Conservation (phyloP, 2,113 vertebrate species). For the Oryzias javanicus region DNA sequence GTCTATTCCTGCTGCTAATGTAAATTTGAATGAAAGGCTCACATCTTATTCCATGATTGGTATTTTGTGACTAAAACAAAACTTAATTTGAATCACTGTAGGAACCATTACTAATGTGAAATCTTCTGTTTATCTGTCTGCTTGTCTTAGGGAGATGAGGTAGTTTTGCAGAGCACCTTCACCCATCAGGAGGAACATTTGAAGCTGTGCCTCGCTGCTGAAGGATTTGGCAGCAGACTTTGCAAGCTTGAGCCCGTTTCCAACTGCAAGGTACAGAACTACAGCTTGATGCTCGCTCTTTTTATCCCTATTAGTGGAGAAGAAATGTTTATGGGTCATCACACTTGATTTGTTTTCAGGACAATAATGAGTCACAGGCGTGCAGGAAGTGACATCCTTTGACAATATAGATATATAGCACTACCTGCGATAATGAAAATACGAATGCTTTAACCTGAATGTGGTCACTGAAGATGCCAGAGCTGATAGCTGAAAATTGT, state of each 20-base stretch:
- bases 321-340: neutral
- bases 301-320: neutral
- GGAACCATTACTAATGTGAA: neutral
- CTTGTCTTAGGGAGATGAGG: conserved; percentile 85
- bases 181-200: conserved; percentile 85
- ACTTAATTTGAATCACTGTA: neutral
- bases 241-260: conserved; percentile 90
- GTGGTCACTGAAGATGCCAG: too few relatives aligned
- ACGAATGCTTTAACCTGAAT: too few relatives aligned
- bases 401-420: too few relatives aligned
- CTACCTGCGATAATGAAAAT: too few relatives aligned
- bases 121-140: neutral
- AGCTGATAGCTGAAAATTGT: too few relatives aligned
- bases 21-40: neutral
- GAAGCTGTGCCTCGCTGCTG: conserved; percentile 90
- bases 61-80: neutral
- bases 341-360: too few relatives aligned
- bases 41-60: neutral
- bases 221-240: conserved; percentile 91
- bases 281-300: neutral
- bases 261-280: conserved; percentile 86
- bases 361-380: too few relatives aligned
- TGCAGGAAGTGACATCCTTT: too few relatives aligned
- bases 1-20: neutral
- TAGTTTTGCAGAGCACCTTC: conserved; percentile 88